These are phyloP conservation scores for Phoebastria nigripes DNA, from an alignment of 2,797 vertebrate species.

Conservation along the genomic window DNA sequence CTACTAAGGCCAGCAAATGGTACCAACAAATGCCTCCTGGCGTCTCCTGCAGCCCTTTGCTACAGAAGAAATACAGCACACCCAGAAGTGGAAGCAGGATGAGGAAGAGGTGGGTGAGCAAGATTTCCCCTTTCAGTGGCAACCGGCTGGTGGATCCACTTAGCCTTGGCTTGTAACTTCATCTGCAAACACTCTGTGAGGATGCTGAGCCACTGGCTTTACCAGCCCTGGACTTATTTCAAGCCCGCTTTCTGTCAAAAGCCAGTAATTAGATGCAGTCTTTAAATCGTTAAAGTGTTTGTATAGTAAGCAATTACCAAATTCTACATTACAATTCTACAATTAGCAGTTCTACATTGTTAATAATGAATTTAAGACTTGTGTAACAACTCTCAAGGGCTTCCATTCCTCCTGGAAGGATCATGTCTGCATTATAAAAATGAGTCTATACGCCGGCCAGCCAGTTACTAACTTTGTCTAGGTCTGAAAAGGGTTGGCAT, in stretches of 20 bases:
- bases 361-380: slow-evolving; percentile 6
- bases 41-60: background rate
- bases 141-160: rapidly evolving
- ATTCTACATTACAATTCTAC: background rate
- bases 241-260: background rate
- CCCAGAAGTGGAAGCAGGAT: background rate
- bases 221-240: background rate
- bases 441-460: background rate
- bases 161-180: background rate
- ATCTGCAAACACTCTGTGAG: background rate
- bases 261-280: background rate
- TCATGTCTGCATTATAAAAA: background rate
- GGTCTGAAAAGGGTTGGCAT: background rate
- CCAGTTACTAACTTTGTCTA: too few species aligned
- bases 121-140: background rate
- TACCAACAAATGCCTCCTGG: background rate
- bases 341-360: background rate
- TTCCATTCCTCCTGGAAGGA: background rate
- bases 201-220: background rate
- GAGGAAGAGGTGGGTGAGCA: background rate
- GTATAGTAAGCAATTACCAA: background rate
- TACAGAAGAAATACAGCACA: background rate
- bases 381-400: background rate
- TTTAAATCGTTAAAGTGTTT: background rate
- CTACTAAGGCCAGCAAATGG: background rate